A percentile compares a stretch with the other conserved stretches of the same genome.
phyloP scores from a whole-genome alignment of 2,113 vertebrate genomes.

The Daubentonia madagascariensis region DNA sequence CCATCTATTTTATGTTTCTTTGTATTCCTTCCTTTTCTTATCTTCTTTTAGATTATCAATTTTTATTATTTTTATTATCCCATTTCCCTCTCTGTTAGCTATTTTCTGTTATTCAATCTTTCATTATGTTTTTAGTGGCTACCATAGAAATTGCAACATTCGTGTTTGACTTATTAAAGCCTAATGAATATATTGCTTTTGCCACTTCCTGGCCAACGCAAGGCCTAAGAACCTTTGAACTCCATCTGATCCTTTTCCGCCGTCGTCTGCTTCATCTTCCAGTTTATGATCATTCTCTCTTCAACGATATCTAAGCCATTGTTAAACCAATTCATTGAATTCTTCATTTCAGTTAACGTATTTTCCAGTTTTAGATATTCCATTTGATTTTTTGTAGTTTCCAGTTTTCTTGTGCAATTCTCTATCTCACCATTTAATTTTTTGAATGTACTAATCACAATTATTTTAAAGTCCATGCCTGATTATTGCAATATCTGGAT shows the following conservation, averaged over 20 bases:
- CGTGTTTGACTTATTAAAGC: not conserved
- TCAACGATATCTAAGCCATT: not conserved
- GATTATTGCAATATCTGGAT: not conserved
- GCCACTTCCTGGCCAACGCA: not conserved
- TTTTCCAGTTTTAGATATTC: not conserved
- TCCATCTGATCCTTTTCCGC: not conserved
- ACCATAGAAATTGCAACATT: not conserved
- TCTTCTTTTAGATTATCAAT: not conserved
- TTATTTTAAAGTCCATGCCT: not conserved
- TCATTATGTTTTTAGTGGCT: not conserved
- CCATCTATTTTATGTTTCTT: not conserved
- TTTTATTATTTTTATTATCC: not conserved
- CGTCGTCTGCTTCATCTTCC: not conserved
- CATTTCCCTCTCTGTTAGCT: not conserved
- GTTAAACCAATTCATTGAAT: not conserved
- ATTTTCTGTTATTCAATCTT: not conserved
- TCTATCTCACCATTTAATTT: not conserved
- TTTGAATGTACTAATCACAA: not conserved
- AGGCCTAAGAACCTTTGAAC: not conserved
- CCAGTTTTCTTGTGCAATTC: not conserved
- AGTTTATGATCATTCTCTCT: not conserved
- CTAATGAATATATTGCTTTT: not conserved
- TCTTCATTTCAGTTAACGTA: not conserved
- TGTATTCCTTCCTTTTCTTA: not conserved
- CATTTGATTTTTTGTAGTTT: not conserved